Conservation (phyloP, 2,888 invertebrate species). For the Diploptera punctata region DNA sequence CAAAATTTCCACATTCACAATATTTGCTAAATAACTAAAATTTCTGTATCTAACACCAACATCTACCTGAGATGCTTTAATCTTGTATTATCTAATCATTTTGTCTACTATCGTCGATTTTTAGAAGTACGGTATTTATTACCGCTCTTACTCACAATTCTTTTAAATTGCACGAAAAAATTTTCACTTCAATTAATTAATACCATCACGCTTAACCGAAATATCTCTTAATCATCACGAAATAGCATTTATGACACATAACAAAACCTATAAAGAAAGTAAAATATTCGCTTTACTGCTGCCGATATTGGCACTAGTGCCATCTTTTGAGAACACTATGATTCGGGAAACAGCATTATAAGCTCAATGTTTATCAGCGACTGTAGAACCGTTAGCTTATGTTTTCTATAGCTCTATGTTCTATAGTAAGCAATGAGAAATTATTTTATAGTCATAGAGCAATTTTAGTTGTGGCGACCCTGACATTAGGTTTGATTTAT, state of each 20-base stretch:
- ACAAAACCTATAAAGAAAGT: background rate
- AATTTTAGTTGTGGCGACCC: too few relatives aligned
- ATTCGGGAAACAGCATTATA: too few relatives aligned
- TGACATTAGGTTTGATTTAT: too few relatives aligned
- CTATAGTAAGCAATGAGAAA: too few relatives aligned
- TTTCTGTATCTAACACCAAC: too few relatives aligned
- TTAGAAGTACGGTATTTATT: background rate
- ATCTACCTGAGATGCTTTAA: too few relatives aligned
- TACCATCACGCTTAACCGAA: background rate
- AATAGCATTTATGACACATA: slow-evolving; percentile 13
- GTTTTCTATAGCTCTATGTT: too few relatives aligned
- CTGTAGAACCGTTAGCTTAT: too few relatives aligned
- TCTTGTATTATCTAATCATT: background rate
- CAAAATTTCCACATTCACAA: too few relatives aligned
- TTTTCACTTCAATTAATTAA: background rate
- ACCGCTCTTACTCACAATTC: background rate
- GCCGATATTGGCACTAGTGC: slow-evolving; percentile 17
- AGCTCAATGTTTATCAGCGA: too few relatives aligned
- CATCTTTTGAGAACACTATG: slow-evolving; percentile 23
- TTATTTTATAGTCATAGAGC: too few relatives aligned
- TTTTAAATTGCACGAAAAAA: background rate
- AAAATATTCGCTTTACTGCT: slow-evolving; percentile 14
- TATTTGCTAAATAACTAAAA: too few relatives aligned
- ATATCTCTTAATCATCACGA: slow-evolving; percentile 17
- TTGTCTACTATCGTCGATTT: background rate